Percentiles rank a stretch among this genome's conserved stretches.
phyloP scores from a whole-genome alignment of 1,140 invertebrate species.

The Eufriesea mexicana region DNA sequence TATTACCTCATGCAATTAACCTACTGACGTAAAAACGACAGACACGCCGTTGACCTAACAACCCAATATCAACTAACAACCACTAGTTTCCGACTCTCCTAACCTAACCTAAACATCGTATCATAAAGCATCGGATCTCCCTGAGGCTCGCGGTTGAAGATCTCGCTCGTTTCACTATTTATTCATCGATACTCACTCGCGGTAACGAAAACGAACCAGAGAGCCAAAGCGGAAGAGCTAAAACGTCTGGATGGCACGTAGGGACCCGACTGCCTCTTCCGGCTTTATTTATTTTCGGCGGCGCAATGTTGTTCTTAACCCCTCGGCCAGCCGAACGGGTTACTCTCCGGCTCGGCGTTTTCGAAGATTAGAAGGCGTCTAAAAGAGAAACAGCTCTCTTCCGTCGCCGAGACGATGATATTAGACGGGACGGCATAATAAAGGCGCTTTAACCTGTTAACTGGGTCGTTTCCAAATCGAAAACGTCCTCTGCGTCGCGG shows the following conservation, averaged over 20 bases:
- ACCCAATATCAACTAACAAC: neutral
- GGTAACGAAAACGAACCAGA: neutral
- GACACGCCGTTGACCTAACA: neutral
- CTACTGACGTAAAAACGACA: neutral
- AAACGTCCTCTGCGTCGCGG: neutral
- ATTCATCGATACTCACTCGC: neutral
- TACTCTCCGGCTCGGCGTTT: conserved; percentile 3
- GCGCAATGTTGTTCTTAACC: conserved; percentile 40
- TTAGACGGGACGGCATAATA: conserved; percentile 45
- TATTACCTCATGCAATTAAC: neutral
- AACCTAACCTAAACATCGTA: neutral
- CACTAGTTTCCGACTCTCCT: neutral
- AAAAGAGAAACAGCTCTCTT: neutral
- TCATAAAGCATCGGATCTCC: neutral
- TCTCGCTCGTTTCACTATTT: neutral
- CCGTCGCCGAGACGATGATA: conserved; percentile 13
- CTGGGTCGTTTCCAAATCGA: neutral
- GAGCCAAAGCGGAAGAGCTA: conserved; percentile 17
- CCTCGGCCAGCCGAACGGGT: conserved; percentile 24
- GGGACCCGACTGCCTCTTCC: neutral
- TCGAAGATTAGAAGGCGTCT: conserved; percentile 29
- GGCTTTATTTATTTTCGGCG: conserved; percentile 59
- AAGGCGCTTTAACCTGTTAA: conserved; percentile 36
- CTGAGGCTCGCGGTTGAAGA: neutral
- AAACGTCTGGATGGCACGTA: conserved; percentile 33